These are phyloP conservation scores for Meloe dianella DNA, from an alignment of 2,888 invertebrate species.

Conservation along the genomic window DNA sequence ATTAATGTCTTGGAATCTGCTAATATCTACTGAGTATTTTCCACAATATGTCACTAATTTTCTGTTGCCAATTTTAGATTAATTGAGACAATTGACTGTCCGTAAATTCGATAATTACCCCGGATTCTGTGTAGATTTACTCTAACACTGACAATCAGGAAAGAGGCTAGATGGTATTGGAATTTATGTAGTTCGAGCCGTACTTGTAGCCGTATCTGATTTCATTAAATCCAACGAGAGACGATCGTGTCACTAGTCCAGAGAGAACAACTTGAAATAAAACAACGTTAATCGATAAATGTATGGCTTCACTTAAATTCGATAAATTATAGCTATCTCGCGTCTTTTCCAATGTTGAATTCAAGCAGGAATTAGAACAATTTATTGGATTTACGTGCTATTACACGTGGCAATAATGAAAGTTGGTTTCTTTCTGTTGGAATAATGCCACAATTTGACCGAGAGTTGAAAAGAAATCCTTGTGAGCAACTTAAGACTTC, in stretches of 20 bases:
- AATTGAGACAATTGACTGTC: neutral
- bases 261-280: neutral
- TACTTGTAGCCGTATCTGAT: neutral
- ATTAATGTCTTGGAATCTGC: neutral
- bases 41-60: neutral
- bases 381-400: conserved; percentile 15
- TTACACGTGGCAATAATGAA: conserved; percentile 27
- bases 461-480: conserved; percentile 23
- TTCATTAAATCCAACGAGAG: neutral
- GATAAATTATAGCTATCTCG: no score
- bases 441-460: conserved; percentile 24
- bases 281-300: neutral
- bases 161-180: neutral
- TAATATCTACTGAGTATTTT: neutral
- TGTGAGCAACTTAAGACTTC: conserved; percentile 21
- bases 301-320: neutral
- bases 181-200: neutral
- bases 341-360: neutral
- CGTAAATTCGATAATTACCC: neutral
- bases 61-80: neutral
- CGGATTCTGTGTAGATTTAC: neutral
- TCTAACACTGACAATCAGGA: neutral
- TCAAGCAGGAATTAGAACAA: neutral
- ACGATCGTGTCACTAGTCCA: neutral
- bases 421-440: conserved; percentile 18